Percentiles rank a stretch among this genome's conserved stretches.
These are phyloP conservation scores for Drosophila kohkoa DNA, from an alignment of 1,140 invertebrate genomes.

Conservation along the genomic window DNA sequence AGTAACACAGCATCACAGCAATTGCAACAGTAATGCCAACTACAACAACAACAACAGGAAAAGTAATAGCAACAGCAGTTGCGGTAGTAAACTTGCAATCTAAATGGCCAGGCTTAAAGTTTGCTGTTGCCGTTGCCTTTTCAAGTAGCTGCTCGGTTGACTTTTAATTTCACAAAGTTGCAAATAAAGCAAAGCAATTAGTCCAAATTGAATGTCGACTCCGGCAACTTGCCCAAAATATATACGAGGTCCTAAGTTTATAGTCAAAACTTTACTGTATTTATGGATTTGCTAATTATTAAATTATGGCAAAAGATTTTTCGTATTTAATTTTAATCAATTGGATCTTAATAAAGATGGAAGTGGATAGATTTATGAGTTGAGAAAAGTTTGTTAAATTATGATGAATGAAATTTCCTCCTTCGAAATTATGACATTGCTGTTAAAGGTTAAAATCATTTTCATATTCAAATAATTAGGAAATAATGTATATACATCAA, in stretches of 20 bases:
- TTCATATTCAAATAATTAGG: too few species aligned
- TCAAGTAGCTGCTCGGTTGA: conserved; percentile 28
- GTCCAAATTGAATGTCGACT: conserved; percentile 22
- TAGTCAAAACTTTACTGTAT: not conserved
- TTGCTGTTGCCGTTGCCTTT: conserved; percentile 21
- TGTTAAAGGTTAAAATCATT: too few species aligned
- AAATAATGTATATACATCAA: too few species aligned
- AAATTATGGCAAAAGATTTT: not conserved
- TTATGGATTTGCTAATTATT: not conserved
- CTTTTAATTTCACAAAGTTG: conserved; percentile 38
- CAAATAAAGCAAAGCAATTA: conserved; percentile 38
- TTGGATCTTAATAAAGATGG: not conserved
- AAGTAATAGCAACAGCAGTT: conserved; percentile 9
- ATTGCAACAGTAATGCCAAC: not conserved
- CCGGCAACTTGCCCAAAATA: conserved; percentile 9
- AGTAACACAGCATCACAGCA: not conserved
- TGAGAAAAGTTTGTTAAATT: not conserved
- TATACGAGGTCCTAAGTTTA: conserved; percentile 3
- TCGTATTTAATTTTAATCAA: not conserved
- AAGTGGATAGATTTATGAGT: not conserved
- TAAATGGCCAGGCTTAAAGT: conserved; percentile 17
- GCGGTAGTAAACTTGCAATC: conserved; percentile 18
- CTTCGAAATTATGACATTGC: too few species aligned
- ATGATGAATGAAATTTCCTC: too few species aligned
- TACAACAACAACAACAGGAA: not conserved